A percentile compares a stretch with the other conserved stretches of the same genome.
phyloP scores from a whole-genome alignment of 2,113 vertebrate species.

The Synchiropus splendidus region DNA sequence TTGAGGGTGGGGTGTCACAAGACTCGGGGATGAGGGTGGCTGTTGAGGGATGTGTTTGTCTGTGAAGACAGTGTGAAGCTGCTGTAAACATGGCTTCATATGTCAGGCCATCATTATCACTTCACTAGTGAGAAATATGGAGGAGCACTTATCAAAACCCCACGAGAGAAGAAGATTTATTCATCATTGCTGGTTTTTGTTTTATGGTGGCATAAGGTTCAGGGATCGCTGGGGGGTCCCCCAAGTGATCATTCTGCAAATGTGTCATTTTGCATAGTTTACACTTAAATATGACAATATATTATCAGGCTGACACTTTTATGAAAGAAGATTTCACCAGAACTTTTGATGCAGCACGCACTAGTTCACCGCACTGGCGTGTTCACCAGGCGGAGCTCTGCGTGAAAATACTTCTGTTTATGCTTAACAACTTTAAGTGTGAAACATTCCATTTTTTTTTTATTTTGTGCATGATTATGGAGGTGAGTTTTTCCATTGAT shows the following conservation, averaged over 20 bases:
- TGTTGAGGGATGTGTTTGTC: conserved; percentile 29
- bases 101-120: conserved; percentile 45
- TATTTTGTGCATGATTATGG: too few species aligned
- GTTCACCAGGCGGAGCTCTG: too few species aligned
- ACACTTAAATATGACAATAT: too few species aligned
- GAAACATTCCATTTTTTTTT: too few species aligned
- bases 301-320: too few species aligned
- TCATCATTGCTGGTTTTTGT: conserved; percentile 38
- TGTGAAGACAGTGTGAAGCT: conserved; percentile 15
- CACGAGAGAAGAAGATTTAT: conserved; percentile 27
- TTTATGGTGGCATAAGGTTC: conserved; percentile 15
- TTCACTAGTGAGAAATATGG: conserved; percentile 23
- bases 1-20: conserved; percentile 14
- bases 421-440: too few species aligned
- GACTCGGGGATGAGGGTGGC: conserved; percentile 2
- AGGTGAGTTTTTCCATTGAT: too few species aligned
- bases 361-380: too few species aligned
- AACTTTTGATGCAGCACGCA: too few species aligned
- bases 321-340: too few species aligned
- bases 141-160: conserved; percentile 15
- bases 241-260: conserved; percentile 39
- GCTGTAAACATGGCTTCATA: conserved; percentile 14
- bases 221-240: conserved; percentile 30
- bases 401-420: too few species aligned
- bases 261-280: conserved; percentile 12